These are phyloP conservation scores for Poeciliopsis turneri DNA, from an alignment of 2,797 vertebrate species.

Conservation along the genomic window DNA sequence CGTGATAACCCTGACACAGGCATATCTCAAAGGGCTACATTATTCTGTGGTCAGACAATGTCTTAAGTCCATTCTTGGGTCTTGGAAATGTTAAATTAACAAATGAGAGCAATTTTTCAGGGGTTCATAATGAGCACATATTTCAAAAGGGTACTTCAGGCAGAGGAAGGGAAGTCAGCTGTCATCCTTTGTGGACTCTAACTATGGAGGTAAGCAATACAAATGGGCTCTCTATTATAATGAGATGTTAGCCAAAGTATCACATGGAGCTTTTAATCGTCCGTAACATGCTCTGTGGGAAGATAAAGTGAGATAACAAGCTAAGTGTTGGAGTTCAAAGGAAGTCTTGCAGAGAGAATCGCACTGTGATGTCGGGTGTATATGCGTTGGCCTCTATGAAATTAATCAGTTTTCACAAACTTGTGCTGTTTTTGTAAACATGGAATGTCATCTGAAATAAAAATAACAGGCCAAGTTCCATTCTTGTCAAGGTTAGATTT, in stretches of 20 bases:
- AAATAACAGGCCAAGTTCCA: neutral
- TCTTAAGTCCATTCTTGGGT: slow-evolving; percentile 46
- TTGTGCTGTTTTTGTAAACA: slow-evolving; percentile 4
- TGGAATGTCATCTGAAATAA: neutral
- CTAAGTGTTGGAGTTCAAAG: slow-evolving; percentile 77
- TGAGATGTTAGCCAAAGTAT: slow-evolving; percentile 77
- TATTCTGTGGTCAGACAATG: slow-evolving; percentile 57
- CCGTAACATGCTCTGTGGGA: slow-evolving; percentile 77
- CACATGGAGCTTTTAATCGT: slow-evolving; percentile 80
- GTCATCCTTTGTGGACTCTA: slow-evolving; percentile 77
- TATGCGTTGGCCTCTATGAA: slow-evolving; percentile 29
- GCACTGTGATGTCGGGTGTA: slow-evolving; percentile 47
- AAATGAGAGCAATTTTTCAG: slow-evolving; percentile 70
- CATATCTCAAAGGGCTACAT: slow-evolving; percentile 52
- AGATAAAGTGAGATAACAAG: slow-evolving; percentile 80
- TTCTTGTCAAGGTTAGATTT: neutral
- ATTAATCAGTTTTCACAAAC: slow-evolving; percentile 31
- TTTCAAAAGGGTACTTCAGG: slow-evolving; percentile 72
- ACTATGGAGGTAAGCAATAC: slow-evolving; percentile 77
- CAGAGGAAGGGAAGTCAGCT: slow-evolving; percentile 73
- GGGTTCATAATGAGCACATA: slow-evolving; percentile 73
- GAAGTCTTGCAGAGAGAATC: slow-evolving; percentile 58
- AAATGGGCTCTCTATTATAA: slow-evolving; percentile 79
- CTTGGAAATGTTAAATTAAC: slow-evolving; percentile 71
- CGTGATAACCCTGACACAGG: slow-evolving; percentile 28